Conservation (phyloP, 1,140 invertebrate species). For the Neocloeon triangulifer region DNA sequence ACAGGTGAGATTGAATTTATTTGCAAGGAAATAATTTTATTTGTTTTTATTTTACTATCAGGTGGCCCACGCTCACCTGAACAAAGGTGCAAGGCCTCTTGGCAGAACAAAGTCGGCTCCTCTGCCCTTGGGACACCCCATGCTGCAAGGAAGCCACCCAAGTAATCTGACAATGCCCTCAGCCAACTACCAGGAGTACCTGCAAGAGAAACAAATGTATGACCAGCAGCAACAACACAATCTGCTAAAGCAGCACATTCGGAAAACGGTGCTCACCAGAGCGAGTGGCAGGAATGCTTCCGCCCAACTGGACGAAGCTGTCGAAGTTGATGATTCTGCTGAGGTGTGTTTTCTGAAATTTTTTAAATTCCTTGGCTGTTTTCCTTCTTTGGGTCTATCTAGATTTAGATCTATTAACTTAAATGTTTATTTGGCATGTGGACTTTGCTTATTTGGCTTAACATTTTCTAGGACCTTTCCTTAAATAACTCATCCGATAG, state of each 20-base stretch:
- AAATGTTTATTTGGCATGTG: too few species aligned
- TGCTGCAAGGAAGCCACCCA: slow-evolving; percentile 35
- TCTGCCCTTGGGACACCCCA: slow-evolving; percentile 79
- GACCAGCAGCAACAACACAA: slow-evolving; percentile 29
- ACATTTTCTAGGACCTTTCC: too few species aligned
- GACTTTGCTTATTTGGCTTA: too few species aligned
- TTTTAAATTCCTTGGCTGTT: too few species aligned
- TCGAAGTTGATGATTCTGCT: slow-evolving; percentile 32
- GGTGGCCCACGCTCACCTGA: slow-evolving; percentile 47
- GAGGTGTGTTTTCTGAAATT: slow-evolving; percentile 20
- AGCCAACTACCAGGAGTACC: slow-evolving; percentile 37
- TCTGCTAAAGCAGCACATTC: slow-evolving; percentile 46
- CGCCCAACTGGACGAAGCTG: slow-evolving; percentile 32
- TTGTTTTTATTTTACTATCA: too few species aligned
- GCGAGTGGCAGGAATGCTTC: slow-evolving; percentile 40
- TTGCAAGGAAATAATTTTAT: too few species aligned
- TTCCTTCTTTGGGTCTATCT: too few species aligned
- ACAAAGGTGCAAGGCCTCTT: slow-evolving; percentile 54
- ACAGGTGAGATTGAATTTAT: slow-evolving; percentile 22
- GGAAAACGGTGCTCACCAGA: slow-evolving; percentile 67
- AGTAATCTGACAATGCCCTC: neutral
- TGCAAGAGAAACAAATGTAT: slow-evolving; percentile 30
- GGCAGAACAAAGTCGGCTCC: slow-evolving; percentile 83
- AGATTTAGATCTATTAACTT: too few species aligned
- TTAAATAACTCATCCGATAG: too few species aligned